These are phyloP conservation scores for Myopa testacea DNA, from an alignment of 2,888 invertebrate species.

Conservation along the genomic window DNA sequence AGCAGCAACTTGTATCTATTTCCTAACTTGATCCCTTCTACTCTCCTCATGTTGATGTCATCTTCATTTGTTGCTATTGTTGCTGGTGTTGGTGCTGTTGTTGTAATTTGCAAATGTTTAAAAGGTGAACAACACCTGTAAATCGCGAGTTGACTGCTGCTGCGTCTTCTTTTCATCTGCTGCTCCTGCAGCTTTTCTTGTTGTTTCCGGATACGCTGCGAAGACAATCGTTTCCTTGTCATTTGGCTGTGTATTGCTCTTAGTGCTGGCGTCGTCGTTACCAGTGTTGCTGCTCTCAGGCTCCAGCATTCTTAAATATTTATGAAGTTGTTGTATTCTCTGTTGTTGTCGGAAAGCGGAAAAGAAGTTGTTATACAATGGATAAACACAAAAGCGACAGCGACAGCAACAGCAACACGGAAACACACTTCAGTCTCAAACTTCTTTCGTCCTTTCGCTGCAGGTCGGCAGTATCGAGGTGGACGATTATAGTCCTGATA, in stretches of 20 bases:
- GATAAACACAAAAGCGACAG: neutral
- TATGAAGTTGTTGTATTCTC: conserved; percentile 36
- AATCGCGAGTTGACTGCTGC: conserved; percentile 41
- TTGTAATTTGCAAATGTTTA: conserved; percentile 38
- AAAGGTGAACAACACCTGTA: conserved; percentile 46
- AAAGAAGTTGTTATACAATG: neutral
- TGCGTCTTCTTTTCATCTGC: neutral
- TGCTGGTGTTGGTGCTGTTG: conserved; percentile 1
- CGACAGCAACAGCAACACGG: too few species aligned
- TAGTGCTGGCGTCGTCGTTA: neutral
- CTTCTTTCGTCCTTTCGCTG: too few species aligned
- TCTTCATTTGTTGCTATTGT: neutral
- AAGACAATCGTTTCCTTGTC: conserved; percentile 37
- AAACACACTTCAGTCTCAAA: too few species aligned
- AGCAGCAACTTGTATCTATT: conserved; percentile 8
- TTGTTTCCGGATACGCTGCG: conserved; percentile 8
- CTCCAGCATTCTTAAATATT: conserved; percentile 34
- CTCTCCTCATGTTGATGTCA: neutral
- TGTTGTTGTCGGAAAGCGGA: neutral
- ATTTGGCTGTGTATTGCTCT: conserved; percentile 7
- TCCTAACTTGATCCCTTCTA: conserved; percentile 8
- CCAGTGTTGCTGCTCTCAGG: conserved; percentile 15
- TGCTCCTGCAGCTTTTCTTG: neutral
- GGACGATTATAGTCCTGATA: too few species aligned
- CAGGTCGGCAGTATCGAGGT: too few species aligned